A percentile compares a stretch with the other conserved stretches of the same genome.
These are phyloP conservation scores for Zaprionus nigranus DNA, from an alignment of 1,140 invertebrate genomes.

Conservation along the genomic window DNA sequence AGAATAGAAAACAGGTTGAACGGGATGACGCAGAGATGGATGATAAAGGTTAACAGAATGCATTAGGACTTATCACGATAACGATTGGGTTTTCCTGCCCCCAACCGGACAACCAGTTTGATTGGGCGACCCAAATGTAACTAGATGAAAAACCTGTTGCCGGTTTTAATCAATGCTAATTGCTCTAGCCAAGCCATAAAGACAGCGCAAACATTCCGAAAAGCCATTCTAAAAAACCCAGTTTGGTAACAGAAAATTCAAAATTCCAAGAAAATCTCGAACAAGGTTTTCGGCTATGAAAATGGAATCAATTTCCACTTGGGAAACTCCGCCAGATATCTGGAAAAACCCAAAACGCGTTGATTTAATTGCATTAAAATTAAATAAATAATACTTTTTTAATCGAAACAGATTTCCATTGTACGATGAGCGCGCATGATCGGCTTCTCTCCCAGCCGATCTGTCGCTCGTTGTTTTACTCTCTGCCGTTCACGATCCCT, in stretches of 20 bases:
- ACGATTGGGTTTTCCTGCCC: conserved; percentile 15
- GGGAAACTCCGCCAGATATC: neutral
- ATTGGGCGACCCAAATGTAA: conserved; percentile 22
- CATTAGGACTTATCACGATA: conserved; percentile 17
- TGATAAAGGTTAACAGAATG: conserved; percentile 8
- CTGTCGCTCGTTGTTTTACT: conserved; percentile 6
- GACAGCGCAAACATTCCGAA: conserved; percentile 7
- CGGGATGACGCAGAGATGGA: neutral
- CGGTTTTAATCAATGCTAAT: conserved; percentile 33
- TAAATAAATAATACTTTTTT: neutral
- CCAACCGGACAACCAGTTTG: conserved; percentile 35
- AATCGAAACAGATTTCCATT: conserved; percentile 7
- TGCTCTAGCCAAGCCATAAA: neutral
- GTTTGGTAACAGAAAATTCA: neutral
- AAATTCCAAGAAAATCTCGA: conserved; percentile 11
- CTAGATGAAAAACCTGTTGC: conserved; percentile 27
- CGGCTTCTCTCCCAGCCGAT: neutral
- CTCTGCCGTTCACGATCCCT: neutral
- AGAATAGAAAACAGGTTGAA: conserved; percentile 14
- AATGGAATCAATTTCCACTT: neutral
- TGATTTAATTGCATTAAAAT: neutral
- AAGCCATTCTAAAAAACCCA: neutral
- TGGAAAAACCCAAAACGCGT: neutral
- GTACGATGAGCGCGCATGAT: conserved; percentile 2
- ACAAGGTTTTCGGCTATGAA: conserved; percentile 25